Evolutionary conservation across 2,797 vertebrate genomes (phyloP).

Genomic region (Cirrhinus mrigala): DNA sequence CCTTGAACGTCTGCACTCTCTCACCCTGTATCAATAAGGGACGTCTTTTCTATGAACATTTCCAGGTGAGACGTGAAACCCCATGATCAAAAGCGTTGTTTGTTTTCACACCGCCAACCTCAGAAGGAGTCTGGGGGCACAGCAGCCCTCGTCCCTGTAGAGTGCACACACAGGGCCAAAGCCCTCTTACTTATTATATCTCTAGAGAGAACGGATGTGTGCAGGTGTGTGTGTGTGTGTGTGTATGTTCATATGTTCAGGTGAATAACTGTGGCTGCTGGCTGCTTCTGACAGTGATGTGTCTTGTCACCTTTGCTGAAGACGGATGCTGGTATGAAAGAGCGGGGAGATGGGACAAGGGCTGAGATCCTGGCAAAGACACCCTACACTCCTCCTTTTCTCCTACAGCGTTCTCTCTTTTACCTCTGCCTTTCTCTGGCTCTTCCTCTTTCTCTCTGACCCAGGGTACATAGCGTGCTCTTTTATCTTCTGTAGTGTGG

Average conservation of each 20-base stretch:
- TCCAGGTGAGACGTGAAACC: slow-evolving; percentile 72
- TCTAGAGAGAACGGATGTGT: slow-evolving; percentile 80
- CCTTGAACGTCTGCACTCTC: slow-evolving; percentile 64
- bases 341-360: slow-evolving; percentile 54
- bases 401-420: slow-evolving; percentile 54
- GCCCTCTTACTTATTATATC: slow-evolving; percentile 86
- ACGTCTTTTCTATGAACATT: slow-evolving; percentile 76
- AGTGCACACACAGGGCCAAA: slow-evolving; percentile 80
- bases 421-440: slow-evolving; percentile 67
- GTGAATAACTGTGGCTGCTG: slow-evolving; percentile 73
- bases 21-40: slow-evolving; percentile 65
- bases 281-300: slow-evolving; percentile 85
- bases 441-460: slow-evolving; percentile 70
- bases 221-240: slow-evolving; percentile 55
- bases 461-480: slow-evolving; percentile 74
- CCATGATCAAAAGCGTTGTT: slow-evolving; percentile 87
- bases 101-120: slow-evolving; percentile 81
- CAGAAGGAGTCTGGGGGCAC: slow-evolving; percentile 75
- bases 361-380: slow-evolving; percentile 72
- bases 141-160: slow-evolving; percentile 82
- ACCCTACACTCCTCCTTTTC: slow-evolving; percentile 60
- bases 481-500: slow-evolving; percentile 85
- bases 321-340: slow-evolving; percentile 77
- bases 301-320: slow-evolving; percentile 87
- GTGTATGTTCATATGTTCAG: slow-evolving; percentile 53